Conservation (phyloP, 2,888 invertebrate species). For the Drosophila robusta region DNA sequence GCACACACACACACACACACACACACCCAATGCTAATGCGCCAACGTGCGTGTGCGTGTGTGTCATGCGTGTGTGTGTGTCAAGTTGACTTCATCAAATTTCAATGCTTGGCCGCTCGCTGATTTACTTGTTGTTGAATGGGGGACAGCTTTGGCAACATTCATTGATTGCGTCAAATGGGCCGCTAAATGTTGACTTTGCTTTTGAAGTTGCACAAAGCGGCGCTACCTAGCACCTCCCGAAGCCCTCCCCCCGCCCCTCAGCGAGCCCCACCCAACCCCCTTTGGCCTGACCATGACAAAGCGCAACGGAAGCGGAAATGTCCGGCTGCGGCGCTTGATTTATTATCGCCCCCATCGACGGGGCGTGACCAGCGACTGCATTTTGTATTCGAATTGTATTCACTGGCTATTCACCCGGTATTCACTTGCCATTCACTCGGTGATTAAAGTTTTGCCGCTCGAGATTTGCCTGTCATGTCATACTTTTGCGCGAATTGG, state of each 20-base stretch:
- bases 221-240: neutral
- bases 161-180: conserved; percentile 74
- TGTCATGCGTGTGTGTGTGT: conserved; percentile 15
- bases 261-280: neutral
- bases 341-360: conserved; percentile 53
- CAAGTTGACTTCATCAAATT: conserved; percentile 63
- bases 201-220: conserved; percentile 56
- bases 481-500: neutral
- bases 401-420: conserved; percentile 24
- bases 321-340: conserved; percentile 59
- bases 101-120: conserved; percentile 63
- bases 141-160: conserved; percentile 27
- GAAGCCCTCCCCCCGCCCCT: neutral
- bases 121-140: conserved; percentile 56
- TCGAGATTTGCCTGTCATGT: conserved; percentile 34
- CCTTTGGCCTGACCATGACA: conserved; percentile 34
- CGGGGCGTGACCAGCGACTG: conserved; percentile 46
- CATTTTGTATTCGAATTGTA: conserved; percentile 37
- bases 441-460: conserved; percentile 30
- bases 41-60: conserved; percentile 4
- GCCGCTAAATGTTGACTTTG: conserved; percentile 70
- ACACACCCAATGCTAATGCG: conserved; percentile 43
- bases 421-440: conserved; percentile 23
- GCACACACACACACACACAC: conserved; percentile 14
- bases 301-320: conserved; percentile 62